Conservation (phyloP, 2,113 vertebrate species). For the Petrocephalus zakoni region DNA sequence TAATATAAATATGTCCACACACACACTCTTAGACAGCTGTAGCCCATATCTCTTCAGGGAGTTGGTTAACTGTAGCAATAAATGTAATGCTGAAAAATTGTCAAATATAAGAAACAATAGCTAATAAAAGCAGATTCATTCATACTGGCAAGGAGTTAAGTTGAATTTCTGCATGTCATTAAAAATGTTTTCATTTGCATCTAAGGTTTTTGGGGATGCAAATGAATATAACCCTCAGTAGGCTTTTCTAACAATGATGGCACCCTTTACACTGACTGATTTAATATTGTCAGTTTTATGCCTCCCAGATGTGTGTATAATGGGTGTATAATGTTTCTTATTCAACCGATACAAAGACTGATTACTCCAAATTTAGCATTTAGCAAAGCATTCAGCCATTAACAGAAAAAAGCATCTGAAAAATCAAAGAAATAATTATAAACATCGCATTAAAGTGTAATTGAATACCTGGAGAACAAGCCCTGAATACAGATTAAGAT, state of each 20-base stretch:
- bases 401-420: not conserved
- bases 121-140: too few species aligned
- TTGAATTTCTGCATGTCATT: not conserved
- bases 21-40: too few species aligned
- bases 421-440: not conserved
- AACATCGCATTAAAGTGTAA: not conserved
- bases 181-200: not conserved
- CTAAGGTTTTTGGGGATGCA: not conserved
- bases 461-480: not conserved
- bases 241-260: not conserved
- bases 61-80: too few species aligned
- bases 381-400: not conserved
- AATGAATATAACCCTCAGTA: not conserved
- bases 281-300: not conserved
- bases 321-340: not conserved
- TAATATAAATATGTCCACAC: too few species aligned
- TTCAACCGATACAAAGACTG: not conserved
- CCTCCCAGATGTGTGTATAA: not conserved
- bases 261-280: not conserved
- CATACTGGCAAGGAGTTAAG: not conserved
- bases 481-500: not conserved
- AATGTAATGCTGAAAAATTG: too few species aligned
- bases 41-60: too few species aligned
- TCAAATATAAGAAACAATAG: too few species aligned
- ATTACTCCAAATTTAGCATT: not conserved